A percentile compares a stretch with the other conserved stretches of the same genome.
phyloP scores from a whole-genome alignment of 2,888 invertebrate species.

The Anorthoa munda region DNA sequence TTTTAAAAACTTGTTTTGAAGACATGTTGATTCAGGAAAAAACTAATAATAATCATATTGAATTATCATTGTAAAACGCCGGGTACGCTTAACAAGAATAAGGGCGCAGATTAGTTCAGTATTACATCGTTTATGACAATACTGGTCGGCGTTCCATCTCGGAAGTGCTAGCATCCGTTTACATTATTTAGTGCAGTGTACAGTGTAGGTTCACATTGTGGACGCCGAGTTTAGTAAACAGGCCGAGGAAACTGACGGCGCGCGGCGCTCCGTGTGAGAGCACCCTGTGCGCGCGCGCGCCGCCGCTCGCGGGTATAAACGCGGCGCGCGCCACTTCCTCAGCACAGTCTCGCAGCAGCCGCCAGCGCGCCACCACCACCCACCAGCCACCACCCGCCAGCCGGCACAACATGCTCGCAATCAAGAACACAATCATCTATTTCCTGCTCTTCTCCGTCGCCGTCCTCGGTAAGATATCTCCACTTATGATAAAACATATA shows the following conservation, averaged over 20 bases:
- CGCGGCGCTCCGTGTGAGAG: not conserved
- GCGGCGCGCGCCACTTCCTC: slow-evolving; percentile 46
- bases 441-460: slow-evolving; percentile 77
- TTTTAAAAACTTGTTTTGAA: not conserved
- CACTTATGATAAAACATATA: not conserved
- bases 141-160: not conserved
- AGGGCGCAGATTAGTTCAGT: slow-evolving; percentile 6
- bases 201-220: slow-evolving; percentile 18
- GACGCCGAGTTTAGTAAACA: slow-evolving; percentile 52
- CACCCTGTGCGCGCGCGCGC: slow-evolving; percentile 59
- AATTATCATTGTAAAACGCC: no score
- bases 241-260: not conserved
- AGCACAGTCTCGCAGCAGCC: slow-evolving; percentile 37
- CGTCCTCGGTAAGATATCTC: slow-evolving; percentile 76
- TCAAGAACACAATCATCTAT: slow-evolving; percentile 75
- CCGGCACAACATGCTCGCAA: slow-evolving; percentile 67
- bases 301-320: slow-evolving; percentile 72
- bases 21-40: not conserved
- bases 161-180: slow-evolving; percentile 42
- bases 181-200: slow-evolving; percentile 27
- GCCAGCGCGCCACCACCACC: slow-evolving; percentile 19
- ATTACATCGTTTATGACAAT: not conserved
- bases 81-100: not conserved
- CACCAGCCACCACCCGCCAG: no score
- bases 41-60: not conserved